Base-by-base conservation (phyloP, 2,888 invertebrate species). In the Lycophotia porphyrea region DNA sequence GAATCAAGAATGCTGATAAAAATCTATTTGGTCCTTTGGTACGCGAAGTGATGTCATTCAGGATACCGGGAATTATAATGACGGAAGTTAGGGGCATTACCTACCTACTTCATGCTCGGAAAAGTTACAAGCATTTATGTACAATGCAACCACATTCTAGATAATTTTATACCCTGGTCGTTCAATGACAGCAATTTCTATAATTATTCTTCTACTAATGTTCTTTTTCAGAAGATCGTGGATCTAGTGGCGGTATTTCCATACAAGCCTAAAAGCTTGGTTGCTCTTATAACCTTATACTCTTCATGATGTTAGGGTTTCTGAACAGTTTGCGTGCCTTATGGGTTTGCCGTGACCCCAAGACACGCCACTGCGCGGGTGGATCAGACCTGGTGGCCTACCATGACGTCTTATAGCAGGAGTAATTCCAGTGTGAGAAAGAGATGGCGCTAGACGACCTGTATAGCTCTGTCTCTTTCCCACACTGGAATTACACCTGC, bases 1-100 rank as follows among this genome's bases (percentile, higher is more conserved):
- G 66, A 82, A 76, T 76, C 80, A 63, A 72, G 65, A 74, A 75
- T 75, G 36, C 18, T 60, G 64, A 69, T 44, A 65, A 60, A 52
- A 34, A 75, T 60, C 34, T 69, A 27, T 75, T 60, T 44, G 24
- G 52, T 80, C 44, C 27, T 80, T 63, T 49, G 15, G 27, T 67
- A 8, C 5, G 64, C 1, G 4, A 21, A 60, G 21, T 79, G 64
- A 66, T 69, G 52, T 79, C 68, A 79, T 55, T 18, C 8, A 24
- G 42, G 34, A n/a, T 78, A 60, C 49, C n/a, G 42, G 34, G 49
- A 49, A 52, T 67, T 39, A 67, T 60, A 71, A 58, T 27, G 49
- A 7, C 69, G 72, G 65, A 31, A 61, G 44, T 74, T 1, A 55
- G 47, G 63, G 27, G 36, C 15, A 61, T 2, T 71, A 71, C 15